These are phyloP conservation scores for Antennarius maculatus DNA, from an alignment of 2,797 vertebrate species.

Conservation along the genomic window DNA sequence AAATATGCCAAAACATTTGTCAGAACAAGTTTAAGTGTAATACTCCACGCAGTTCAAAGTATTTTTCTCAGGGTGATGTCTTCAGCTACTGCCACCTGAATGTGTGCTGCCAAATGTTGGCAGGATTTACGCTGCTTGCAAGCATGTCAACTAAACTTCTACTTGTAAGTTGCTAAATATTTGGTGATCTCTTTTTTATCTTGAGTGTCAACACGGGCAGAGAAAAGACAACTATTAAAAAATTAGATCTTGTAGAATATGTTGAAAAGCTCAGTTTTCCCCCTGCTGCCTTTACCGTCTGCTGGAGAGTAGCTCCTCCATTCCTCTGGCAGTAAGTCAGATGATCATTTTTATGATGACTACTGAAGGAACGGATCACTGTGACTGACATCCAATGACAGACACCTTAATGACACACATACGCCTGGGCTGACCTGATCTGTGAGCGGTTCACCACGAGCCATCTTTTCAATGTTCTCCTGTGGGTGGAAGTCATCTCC, in stretches of 20 bases:
- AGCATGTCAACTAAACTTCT: conserved; percentile 37
- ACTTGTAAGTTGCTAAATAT: conserved; percentile 43
- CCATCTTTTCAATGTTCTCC: conserved; percentile 89
- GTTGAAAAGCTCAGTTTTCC: conserved; percentile 9
- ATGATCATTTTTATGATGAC: conserved; percentile 12
- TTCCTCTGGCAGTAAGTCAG: conserved; percentile 18
- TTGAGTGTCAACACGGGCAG: conserved; percentile 19
- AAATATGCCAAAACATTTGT: conserved; percentile 41
- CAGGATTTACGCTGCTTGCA: conserved; percentile 28
- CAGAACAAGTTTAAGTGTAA: conserved; percentile 26
- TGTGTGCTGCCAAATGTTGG: conserved; percentile 45
- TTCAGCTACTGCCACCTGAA: conserved; percentile 44
- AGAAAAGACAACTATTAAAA: conserved; percentile 29
- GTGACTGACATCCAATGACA: conserved; percentile 19
- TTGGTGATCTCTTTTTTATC: conserved; percentile 40
- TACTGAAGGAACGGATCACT: conserved; percentile 13
- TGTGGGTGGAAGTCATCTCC: conserved; percentile 89
- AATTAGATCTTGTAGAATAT: conserved; percentile 20
- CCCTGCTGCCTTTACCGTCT: conserved; percentile 20
- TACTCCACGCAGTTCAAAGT: conserved; percentile 28
- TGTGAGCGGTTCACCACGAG: conserved; percentile 83
- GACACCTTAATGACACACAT: conserved; percentile 10
- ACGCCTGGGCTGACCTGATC: conserved; percentile 84
- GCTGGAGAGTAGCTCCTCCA: conserved; percentile 13
- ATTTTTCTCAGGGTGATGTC: conserved; percentile 53